Conservation (phyloP, 2,113 vertebrate species). For the Phocoena phocoena region DNA sequence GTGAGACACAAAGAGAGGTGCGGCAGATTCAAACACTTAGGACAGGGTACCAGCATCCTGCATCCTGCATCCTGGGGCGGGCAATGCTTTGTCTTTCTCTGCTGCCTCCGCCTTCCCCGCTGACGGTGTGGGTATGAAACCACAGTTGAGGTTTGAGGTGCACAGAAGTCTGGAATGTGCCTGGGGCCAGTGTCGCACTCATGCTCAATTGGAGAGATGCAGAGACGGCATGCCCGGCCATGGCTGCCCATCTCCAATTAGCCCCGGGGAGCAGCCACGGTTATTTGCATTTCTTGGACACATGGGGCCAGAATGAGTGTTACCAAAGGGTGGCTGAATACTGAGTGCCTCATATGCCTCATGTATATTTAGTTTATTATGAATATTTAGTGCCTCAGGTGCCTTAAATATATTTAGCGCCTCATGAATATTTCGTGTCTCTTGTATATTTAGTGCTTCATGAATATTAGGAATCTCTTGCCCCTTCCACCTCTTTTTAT, state of each 20-base stretch:
- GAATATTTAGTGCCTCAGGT: constrained; percentile 62
- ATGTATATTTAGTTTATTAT: constrained; percentile 62
- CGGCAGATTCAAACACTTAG: background rate
- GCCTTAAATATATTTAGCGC: constrained; percentile 61
- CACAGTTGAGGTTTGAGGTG: background rate
- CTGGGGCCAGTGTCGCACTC: background rate
- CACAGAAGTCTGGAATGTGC: background rate
- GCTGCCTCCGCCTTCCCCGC: background rate
- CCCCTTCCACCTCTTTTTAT: background rate
- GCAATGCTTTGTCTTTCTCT: background rate
- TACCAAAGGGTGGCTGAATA: constrained; percentile 33
- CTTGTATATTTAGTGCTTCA: constrained; percentile 50
- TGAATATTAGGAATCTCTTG: constrained; percentile 22
- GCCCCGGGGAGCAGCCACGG: background rate
- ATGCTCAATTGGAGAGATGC: background rate
- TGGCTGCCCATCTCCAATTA: background rate
- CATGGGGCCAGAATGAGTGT: constrained; percentile 40
- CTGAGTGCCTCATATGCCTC: constrained; percentile 31
- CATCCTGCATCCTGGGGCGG: background rate
- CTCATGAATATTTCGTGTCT: constrained; percentile 46
- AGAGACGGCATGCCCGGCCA: background rate
- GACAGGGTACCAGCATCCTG: background rate
- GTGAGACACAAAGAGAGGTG: background rate
- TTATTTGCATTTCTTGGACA: constrained; percentile 45
- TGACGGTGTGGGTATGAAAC: background rate